Evolutionary conservation across 1,140 invertebrate genomes (phyloP), one percentile per base, ranked within the genome.

Genomic region (Battus philenor): DNA sequence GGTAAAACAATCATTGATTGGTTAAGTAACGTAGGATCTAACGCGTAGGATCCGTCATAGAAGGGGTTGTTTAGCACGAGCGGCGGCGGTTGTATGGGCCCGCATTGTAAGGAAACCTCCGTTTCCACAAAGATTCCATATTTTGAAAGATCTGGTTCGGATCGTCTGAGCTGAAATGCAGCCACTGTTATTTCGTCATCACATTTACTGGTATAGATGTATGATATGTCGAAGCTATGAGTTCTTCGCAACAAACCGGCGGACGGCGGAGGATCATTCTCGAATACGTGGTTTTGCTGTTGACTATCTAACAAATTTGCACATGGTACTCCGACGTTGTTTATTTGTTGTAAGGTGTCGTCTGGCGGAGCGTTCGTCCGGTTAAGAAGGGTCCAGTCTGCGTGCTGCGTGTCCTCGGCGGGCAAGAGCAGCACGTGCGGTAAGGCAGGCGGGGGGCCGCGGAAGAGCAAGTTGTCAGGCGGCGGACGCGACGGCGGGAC

Each of bases 21-120:
- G 46, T 62, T 72, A 34, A 74, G 36, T 33, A 79, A 69, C 5
- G 48, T 56, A 0, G 65, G 49, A 54, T 75, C 66, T 49, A 71
- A 59, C 22, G 81, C 75, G 45, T 73, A 76, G 13, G 83, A 68
- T 33, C 70, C 72, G 41, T 86, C 83, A 46, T 86, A 87, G 58
- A 86, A 87, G 17, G 86, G 86, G 58, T 87, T 87, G 45, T 87
- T 86, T 26, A 87, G 67, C 30, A 87, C 75, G 11, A 86, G 54
- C 10, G 82, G 66, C 13, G 73, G 59, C 26, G 66, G 61, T 53
- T 68, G 59, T 16, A 67, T 17, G 15, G 68, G 64, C 51, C 54
- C 66, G 56, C 58, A 61, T 34, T 72, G 65, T 34, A 81, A 33
- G 15, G 70, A 52, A 43, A 72, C 64, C 64, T 76, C 73, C 41